Percentiles rank a stretch among this genome's conserved stretches.
These are phyloP conservation scores for Saturnia pavonia DNA, from an alignment of 2,888 invertebrate genomes.

Conservation along the genomic window DNA sequence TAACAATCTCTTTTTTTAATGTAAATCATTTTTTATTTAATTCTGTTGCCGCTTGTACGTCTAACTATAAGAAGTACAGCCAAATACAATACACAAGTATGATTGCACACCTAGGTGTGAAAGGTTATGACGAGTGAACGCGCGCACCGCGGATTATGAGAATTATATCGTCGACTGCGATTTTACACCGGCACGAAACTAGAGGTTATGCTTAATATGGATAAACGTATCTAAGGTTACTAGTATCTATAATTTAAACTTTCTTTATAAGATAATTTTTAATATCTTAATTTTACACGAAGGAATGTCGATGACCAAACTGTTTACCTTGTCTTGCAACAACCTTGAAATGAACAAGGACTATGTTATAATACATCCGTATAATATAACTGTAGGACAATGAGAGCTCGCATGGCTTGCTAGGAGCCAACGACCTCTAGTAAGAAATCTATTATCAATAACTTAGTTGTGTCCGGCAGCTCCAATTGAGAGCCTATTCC, in stretches of 20 bases:
- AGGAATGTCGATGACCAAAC: neutral
- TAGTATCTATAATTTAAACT: neutral
- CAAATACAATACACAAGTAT: constrained; percentile 29
- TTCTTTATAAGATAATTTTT: neutral
- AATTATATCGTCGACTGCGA: constrained; percentile 70
- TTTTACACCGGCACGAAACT: constrained; percentile 53
- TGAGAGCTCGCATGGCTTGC: too few species aligned
- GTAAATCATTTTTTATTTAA: neutral
- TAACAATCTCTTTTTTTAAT: neutral
- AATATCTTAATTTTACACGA: neutral
- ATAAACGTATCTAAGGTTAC: constrained; percentile 32
- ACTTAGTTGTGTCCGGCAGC: too few species aligned
- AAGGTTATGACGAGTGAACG: constrained; percentile 70
- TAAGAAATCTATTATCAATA: too few species aligned
- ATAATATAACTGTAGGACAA: too few species aligned
- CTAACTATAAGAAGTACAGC: constrained; percentile 18
- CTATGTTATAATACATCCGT: too few species aligned
- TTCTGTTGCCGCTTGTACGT: constrained; percentile 9
- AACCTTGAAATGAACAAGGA: too few species aligned
- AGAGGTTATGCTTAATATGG: constrained; percentile 42
- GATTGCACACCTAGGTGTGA: constrained; percentile 62
- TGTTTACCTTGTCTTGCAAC: neutral
- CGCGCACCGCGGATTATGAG: constrained; percentile 65
- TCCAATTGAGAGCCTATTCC: too few species aligned
- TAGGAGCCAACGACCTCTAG: too few species aligned